Base-by-base conservation (phyloP, 2,888 invertebrate genomes). In the Orthonychiurus folsomi region DNA sequence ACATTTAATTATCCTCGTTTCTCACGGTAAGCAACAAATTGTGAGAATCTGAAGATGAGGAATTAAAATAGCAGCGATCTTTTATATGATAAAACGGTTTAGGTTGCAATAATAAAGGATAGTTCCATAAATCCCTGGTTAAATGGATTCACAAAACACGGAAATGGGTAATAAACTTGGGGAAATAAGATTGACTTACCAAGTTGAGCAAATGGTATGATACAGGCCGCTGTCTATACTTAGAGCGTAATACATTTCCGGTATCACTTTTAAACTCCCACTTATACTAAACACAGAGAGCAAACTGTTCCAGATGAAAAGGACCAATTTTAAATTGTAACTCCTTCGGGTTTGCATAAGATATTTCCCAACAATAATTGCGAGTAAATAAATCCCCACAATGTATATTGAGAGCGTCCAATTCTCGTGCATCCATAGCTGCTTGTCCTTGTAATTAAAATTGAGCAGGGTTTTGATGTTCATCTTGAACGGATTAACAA, bases 191-290 rank as follows among this genome's bases (percentile, higher is more conserved):
- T 3, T 9, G 20, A 28, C 59, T 65, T 50, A 67, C 67, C 67
- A 67, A 20, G 63, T 59, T 21, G 61, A 61, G 53, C 67, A 67
- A 54, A 65, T 65, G 54, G 65, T 61, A 55, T 67, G 65, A 58
- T 67, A 63, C 21, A 63, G 59, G 55, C 67, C 67, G 27, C 59
- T 50, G 26, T 63, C 60, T 47, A 50, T 54, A 24, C 59, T 28
- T 15, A 67, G 58, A 50, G 65, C 61, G 24, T 47, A 48, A 56
- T 63, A 61, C 27, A 68, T 63, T 28, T 68, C 68, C 9, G 66
- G 64, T 2, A 64, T 48, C 18, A 62, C 63, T 25, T 64, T 28
- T 9, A 58, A 27, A 20, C 64, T 64, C 23, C 63, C 68, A 21
- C 56, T 37, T 27, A 68, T 68, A 23, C 63, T 61, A 59, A 68